Percentiles rank a stretch among this genome's conserved stretches.
Evolutionary conservation across 2,888 invertebrate genomes (phyloP).

Genomic region (Rotaria sp.): DNA sequence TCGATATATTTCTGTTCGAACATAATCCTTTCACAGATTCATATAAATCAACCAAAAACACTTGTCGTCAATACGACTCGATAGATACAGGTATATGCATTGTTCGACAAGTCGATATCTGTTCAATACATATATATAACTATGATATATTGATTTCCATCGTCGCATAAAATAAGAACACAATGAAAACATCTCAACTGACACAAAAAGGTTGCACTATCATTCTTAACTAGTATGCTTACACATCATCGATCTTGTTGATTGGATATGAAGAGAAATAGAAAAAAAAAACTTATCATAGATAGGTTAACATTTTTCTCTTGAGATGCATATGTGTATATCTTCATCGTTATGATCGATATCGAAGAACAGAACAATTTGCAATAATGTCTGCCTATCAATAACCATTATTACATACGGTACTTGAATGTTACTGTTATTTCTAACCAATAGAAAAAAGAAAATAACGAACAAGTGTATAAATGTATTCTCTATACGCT

Average conservation of each 20-base stretch:
- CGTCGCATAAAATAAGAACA: background rate
- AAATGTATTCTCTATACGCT: background rate
- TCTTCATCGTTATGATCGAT: constrained; percentile 3
- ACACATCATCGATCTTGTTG: constrained; percentile 22
- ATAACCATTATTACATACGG: background rate
- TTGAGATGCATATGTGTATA: background rate
- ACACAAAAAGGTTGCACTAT: constrained; percentile 20
- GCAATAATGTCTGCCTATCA: constrained; percentile 12
- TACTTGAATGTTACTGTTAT: background rate
- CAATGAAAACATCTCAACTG: background rate
- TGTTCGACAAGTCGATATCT: background rate
- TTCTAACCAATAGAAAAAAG: background rate
- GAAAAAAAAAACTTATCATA: background rate
- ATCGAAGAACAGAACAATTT: constrained; percentile 4
- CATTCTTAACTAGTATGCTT: background rate
- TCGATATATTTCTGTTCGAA: too few relatives aligned
- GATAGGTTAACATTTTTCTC: constrained; percentile 19
- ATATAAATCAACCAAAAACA: background rate
- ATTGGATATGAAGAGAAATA: background rate
- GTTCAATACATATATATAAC: background rate
- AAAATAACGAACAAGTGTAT: background rate
- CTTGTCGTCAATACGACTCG: background rate
- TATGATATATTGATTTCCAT: constrained; percentile 8
- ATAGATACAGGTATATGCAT: background rate
- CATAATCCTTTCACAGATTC: background rate